Evolutionary conservation across 2,113 vertebrate genomes (phyloP).

Genomic region (Oxyruncus cristatus): DNA sequence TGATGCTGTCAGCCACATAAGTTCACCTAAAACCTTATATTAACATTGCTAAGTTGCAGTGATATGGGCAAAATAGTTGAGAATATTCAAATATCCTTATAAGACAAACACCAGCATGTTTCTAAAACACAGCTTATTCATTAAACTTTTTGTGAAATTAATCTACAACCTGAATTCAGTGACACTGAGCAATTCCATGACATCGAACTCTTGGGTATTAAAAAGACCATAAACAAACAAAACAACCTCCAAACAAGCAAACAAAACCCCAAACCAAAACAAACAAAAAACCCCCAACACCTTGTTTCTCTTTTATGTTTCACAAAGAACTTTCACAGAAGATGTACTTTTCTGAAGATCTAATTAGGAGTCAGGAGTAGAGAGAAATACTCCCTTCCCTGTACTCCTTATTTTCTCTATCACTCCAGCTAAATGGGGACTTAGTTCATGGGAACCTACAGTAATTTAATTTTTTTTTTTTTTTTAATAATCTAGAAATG

Average conservation of each 20-base stretch:
- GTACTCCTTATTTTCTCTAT: background rate
- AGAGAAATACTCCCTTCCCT: background rate
- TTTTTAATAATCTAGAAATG: background rate
- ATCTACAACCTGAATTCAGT: background rate
- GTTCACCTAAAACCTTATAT: background rate
- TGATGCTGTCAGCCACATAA: background rate
- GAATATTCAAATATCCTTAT: background rate
- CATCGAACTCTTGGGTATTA: background rate
- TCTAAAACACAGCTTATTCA: background rate
- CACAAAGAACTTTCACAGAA: background rate
- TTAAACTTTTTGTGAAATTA: background rate
- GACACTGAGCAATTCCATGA: background rate
- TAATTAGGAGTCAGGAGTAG: background rate
- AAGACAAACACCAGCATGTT: background rate
- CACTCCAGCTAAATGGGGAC: accelerated
- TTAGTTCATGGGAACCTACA: background rate
- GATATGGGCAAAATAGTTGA: background rate
- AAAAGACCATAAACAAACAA: background rate
- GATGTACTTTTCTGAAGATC: background rate
- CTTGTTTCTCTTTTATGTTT: background rate
- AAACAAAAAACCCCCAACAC: background rate
- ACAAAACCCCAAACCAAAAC: background rate
- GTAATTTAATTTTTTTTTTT: background rate
- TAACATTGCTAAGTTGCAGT: background rate
- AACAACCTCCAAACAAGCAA: background rate